phyloP scores from a whole-genome alignment of 1,140 invertebrate genomes.

The Eupristina koningsbergeri region DNA sequence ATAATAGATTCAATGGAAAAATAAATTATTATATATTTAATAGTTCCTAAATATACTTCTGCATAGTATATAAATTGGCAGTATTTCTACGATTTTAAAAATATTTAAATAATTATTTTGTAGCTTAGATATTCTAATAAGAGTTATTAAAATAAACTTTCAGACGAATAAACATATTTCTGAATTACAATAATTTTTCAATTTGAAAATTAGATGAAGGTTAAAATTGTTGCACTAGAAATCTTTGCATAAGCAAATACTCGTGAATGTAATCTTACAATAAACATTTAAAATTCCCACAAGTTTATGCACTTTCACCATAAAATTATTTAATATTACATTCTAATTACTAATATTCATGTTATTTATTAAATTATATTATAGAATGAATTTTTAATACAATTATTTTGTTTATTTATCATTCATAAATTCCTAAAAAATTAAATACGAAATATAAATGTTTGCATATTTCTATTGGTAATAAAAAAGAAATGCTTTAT shows the following conservation, averaged over 20 bases:
- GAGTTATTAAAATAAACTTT: not conserved
- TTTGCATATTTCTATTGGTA: not conserved
- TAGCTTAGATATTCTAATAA: too few relatives aligned
- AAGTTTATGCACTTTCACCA: not conserved
- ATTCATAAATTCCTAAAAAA: not conserved
- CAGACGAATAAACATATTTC: not conserved
- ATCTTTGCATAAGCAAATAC: not conserved
- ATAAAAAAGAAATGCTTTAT: not conserved
- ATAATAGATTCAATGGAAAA: not conserved
- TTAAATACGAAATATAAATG: not conserved
- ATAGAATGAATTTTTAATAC: too few relatives aligned
- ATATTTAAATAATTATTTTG: not conserved
- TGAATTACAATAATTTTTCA: not conserved
- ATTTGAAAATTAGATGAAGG: not conserved
- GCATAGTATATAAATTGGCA: not conserved
- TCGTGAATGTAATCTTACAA: not conserved
- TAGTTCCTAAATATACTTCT: not conserved
- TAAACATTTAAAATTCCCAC: not conserved
- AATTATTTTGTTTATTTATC: not conserved
- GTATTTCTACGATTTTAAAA: not conserved
- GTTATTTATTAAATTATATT: not conserved
- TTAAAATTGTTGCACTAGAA: not conserved
- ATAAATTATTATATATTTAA: too few relatives aligned
- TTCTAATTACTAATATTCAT: not conserved
- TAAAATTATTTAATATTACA: not conserved